A percentile compares a stretch with the other conserved stretches of the same genome.
phyloP scores from a whole-genome alignment of 2,797 vertebrate genomes.

The Gambusia yucatana region DNA sequence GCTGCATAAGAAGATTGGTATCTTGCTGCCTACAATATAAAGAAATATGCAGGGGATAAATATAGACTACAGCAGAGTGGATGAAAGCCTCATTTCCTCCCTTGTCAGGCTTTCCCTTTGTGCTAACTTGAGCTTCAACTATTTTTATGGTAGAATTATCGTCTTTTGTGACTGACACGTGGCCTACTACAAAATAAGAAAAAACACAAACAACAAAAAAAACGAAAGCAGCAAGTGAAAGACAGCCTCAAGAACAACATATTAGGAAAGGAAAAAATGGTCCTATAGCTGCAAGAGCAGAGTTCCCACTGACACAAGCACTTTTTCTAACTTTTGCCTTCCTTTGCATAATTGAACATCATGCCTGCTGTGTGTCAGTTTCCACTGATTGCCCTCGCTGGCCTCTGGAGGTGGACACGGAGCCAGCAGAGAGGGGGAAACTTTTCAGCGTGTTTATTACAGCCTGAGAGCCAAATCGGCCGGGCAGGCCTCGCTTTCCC shows the following conservation, averaged over 20 bases:
- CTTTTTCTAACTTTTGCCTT: constrained; percentile 57
- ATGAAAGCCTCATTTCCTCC: constrained; percentile 27
- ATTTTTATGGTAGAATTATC: background rate
- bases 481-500: constrained; percentile 51
- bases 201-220: constrained; percentile 3
- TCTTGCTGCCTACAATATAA: constrained; percentile 11
- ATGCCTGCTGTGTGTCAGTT: constrained; percentile 62
- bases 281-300: constrained; percentile 17
- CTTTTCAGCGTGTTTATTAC: constrained; percentile 39
- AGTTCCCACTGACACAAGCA: constrained; percentile 51
- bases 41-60: constrained; percentile 32
- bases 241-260: constrained; percentile 32
- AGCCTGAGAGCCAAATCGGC: constrained; percentile 37
- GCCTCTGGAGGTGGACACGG: constrained; percentile 57
- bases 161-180: constrained; percentile 14
- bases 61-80: constrained; percentile 21
- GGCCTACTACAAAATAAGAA: constrained; percentile 15
- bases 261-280: constrained; percentile 17
- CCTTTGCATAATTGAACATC: constrained; percentile 56
- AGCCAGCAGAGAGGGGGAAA: constrained; percentile 64
- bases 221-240: constrained; percentile 27
- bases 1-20: constrained; percentile 22
- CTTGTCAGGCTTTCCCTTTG: constrained; percentile 12
- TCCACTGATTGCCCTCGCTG: constrained; percentile 65
- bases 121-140: constrained; percentile 3